A percentile compares a stretch with the other conserved stretches of the same genome.
These are phyloP conservation scores for Rhopalosiphum maidis DNA, from an alignment of 1,140 invertebrate species.

Conservation along the genomic window DNA sequence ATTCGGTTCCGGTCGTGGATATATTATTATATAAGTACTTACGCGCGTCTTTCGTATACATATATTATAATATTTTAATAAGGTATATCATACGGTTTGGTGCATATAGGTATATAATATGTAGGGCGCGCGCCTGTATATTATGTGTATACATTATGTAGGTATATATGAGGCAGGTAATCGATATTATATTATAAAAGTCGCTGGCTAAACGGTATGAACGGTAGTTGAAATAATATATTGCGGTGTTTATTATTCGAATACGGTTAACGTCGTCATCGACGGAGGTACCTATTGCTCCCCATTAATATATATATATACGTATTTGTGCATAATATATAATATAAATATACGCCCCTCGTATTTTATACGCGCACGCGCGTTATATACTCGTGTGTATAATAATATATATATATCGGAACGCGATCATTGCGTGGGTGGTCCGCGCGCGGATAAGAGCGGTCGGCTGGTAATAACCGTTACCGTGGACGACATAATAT, in stretches of 20 bases:
- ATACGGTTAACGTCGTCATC: not conserved
- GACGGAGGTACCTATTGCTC: not conserved
- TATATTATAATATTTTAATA: not conserved
- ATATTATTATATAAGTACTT: not conserved
- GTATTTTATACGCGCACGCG: not conserved
- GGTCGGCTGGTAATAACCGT: conserved; percentile 13
- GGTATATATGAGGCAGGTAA: no score
- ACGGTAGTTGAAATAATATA: conserved; percentile 14
- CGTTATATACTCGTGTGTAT: not conserved
- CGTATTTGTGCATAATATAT: not conserved
- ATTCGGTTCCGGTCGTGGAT: not conserved
- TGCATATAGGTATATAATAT: not conserved
- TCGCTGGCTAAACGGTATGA: not conserved
- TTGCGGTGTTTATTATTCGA: not conserved
- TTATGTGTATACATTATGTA: not conserved
- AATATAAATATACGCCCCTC: not conserved
- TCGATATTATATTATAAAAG: not conserved
- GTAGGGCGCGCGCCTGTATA: no score
- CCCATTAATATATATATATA: not conserved
- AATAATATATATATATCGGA: not conserved
- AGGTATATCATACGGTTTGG: not conserved
- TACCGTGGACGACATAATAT: not conserved
- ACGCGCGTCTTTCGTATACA: not conserved
- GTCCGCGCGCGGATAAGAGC: not conserved
- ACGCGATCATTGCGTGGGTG: conserved; percentile 9